These are phyloP conservation scores for Gephyroberyx darwinii DNA, from an alignment of 2,797 vertebrate genomes.

Conservation along the genomic window DNA sequence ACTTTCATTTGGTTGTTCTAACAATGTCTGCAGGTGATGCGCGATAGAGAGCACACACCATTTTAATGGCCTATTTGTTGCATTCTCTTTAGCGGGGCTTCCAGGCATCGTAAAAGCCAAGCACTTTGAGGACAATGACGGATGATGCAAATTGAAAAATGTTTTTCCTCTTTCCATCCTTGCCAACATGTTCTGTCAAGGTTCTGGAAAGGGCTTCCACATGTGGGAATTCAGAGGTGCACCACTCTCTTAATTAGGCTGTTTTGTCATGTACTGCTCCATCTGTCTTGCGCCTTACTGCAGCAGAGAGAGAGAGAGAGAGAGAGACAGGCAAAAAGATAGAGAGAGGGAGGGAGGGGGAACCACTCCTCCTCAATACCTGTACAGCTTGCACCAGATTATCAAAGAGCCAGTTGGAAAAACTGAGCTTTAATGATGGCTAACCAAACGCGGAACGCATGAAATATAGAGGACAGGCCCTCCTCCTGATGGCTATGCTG, in stretches of 20 bases:
- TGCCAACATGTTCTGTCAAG: constrained; percentile 59
- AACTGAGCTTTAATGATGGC: constrained; percentile 50
- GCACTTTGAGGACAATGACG: constrained; percentile 50
- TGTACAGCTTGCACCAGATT: constrained; percentile 55
- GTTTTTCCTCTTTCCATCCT: constrained; percentile 34
- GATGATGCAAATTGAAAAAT: constrained; percentile 61
- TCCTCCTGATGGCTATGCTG: constrained; percentile 32
- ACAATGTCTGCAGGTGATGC: constrained; percentile 23
- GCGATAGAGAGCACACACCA: neutral
- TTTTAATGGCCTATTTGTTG: constrained; percentile 55
- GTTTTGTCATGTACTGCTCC: constrained; percentile 74
- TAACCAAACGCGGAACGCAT: constrained; percentile 42
- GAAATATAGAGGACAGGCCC: constrained; percentile 36
- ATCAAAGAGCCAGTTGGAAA: constrained; percentile 51
- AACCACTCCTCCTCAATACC: constrained; percentile 36
- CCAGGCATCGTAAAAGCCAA: constrained; percentile 26
- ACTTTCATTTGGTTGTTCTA: constrained; percentile 40
- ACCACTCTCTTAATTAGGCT: constrained; percentile 76
- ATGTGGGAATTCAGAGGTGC: constrained; percentile 74
- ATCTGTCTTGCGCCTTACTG: constrained; percentile 65
- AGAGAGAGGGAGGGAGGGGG: constrained; percentile 20
- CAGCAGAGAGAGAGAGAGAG: constrained; percentile 48
- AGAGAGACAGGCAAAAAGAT: constrained; percentile 24
- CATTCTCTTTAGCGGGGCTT: constrained; percentile 26
- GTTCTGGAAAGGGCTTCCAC: constrained; percentile 61